Conservation (phyloP, 2,113 vertebrate species). For the Macrotis lagotis region DNA sequence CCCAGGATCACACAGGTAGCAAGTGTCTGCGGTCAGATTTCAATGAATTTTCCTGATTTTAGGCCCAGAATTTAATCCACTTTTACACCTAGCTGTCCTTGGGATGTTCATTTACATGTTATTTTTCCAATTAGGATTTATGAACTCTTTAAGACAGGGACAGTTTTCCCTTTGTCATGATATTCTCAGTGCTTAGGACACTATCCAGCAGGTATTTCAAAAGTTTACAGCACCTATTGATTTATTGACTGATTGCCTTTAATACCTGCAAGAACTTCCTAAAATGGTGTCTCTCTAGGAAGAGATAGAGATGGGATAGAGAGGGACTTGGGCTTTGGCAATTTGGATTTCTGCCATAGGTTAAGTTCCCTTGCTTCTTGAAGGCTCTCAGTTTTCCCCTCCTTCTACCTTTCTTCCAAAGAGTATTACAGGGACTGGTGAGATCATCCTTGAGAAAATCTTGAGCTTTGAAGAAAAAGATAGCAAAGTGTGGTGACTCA, state of each 20-base stretch:
- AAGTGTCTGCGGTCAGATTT: neutral
- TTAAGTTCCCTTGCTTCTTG: neutral
- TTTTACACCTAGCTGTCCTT: too few relatives aligned
- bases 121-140: too few relatives aligned
- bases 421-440: neutral
- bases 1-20: neutral
- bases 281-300: neutral
- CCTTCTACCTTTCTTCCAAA: constrained; percentile 25
- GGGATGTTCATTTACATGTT: too few relatives aligned
- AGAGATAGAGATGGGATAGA: neutral
- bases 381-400: neutral
- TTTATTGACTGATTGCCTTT: too few relatives aligned
- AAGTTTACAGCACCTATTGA: too few relatives aligned
- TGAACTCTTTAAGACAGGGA: too few relatives aligned
- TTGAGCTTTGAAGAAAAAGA: constrained; percentile 2
- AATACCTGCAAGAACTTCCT: neutral
- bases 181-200: too few relatives aligned
- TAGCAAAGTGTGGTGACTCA: neutral
- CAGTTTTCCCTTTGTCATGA: too few relatives aligned
- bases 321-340: neutral
- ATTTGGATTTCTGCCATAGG: constrained; percentile 23
- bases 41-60: neutral
- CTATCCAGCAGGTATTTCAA: too few relatives aligned
- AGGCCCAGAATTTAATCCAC: too few relatives aligned
- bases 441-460: neutral